phyloP scores from a whole-genome alignment of 2,888 invertebrate species.

The Drosophila falleni region DNA sequence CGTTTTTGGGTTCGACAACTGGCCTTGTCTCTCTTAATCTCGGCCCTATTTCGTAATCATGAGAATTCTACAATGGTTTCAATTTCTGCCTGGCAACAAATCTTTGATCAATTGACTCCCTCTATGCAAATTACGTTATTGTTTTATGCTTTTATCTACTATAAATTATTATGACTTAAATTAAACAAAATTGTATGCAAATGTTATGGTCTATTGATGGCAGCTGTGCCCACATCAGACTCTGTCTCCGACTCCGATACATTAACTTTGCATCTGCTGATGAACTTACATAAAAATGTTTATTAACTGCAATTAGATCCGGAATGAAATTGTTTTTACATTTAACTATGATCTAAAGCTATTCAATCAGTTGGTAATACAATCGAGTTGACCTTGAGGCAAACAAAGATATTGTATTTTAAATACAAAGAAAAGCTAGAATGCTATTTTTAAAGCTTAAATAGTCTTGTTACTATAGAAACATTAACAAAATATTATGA shows the following conservation, averaged over 20 bases:
- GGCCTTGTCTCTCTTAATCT: constrained; percentile 43
- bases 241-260: constrained; percentile 5
- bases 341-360: constrained; percentile 7
- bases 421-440: not conserved
- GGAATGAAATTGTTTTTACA: constrained; percentile 27
- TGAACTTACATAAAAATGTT: constrained; percentile 40
- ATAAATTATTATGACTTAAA: constrained; percentile 38
- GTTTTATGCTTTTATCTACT: constrained; percentile 56
- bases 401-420: not conserved
- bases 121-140: constrained; percentile 67
- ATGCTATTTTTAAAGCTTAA: not conserved
- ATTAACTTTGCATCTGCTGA: constrained; percentile 33
- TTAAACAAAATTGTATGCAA: constrained; percentile 55
- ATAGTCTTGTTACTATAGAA: not conserved
- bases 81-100: constrained; percentile 33
- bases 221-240: constrained; percentile 36
- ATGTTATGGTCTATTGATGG: constrained; percentile 58
- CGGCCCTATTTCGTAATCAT: constrained; percentile 59
- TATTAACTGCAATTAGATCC: constrained; percentile 46
- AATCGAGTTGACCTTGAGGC: constrained; percentile 14
- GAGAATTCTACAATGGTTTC: constrained; percentile 40
- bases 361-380: constrained; percentile 11
- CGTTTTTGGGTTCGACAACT: constrained; percentile 31
- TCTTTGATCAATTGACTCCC: not conserved
- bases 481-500: not conserved